Base-by-base conservation (phyloP, 2,113 vertebrate species). In the Ictalurus punctatus region DNA sequence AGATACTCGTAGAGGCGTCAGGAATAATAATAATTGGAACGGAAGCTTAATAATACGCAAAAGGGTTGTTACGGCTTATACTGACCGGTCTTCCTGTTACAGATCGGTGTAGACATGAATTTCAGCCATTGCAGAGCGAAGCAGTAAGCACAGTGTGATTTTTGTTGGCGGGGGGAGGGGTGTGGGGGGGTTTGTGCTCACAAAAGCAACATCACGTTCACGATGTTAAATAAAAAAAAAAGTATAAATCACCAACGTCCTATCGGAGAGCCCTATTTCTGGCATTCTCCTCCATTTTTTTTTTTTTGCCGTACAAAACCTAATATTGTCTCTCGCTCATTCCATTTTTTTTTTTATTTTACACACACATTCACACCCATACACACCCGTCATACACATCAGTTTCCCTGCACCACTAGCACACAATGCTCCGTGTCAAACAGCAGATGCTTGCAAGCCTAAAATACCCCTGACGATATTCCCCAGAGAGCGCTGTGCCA, bases 381-480 rank as follows among this genome's bases (percentile, higher is more conserved):
- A 84, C 3, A 67, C 63, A 84, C 83, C 37, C 14, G 1, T 19
- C 9, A 37, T 48, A 73, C 59, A 34, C 76, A 30, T 71, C 48
- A 71, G 61, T 48, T 14, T 84, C 9, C 61, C 23, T 91, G 92
- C 91, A 92, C 91, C 90, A 87, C 88, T 63, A 92, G 90, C 71
- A 34, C 76, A 65, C 71, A 86, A 91, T 74, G 83, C 90, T 91
- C 91, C 87, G 89, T 92, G 93, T 93, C 85, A 90, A 93, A 92
- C 91, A 92, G 93, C 90, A 92, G 94, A 93, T 93, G 92, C 92
- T 93, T 93, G 92, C 92, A 54, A 90, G 92, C 94, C 94, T 95
- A 95, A 85, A 96, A 96, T 96, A 96, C 95, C 96, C 93, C 94
- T 91, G 80, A 83, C 93, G 92, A 92, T 93, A 93, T 92, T 95